Evolutionary conservation across 2,797 vertebrate genomes (phyloP).

Genomic region (Cyclopterus lumpus): DNA sequence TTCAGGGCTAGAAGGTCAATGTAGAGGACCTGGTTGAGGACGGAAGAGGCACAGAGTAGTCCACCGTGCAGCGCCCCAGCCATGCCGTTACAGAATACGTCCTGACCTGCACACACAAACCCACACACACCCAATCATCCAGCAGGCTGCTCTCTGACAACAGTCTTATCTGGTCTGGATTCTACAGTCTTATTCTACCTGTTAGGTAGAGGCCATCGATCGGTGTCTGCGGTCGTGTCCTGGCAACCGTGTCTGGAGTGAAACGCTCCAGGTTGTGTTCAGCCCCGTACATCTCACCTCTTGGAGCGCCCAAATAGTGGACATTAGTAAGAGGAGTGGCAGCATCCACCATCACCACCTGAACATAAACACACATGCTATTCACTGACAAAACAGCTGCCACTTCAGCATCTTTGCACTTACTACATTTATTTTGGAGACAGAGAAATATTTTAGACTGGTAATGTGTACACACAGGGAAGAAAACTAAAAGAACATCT

Average conservation of each 20-base stretch:
- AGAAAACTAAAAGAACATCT: not conserved
- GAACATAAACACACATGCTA: constrained; percentile 5
- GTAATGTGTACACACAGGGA: not conserved
- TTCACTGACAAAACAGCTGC: not conserved
- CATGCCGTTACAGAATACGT: constrained; percentile 85
- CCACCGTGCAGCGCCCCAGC: constrained; percentile 85
- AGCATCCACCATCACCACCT: constrained; percentile 85
- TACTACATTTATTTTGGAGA: not conserved
- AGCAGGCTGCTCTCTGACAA: not conserved
- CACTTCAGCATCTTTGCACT: not conserved
- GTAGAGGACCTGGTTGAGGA: constrained; percentile 85
- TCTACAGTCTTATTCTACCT: constrained; percentile 66
- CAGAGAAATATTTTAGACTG: not conserved
- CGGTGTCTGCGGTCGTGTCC: constrained; percentile 79
- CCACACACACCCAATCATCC: constrained; percentile 9
- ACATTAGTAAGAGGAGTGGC: constrained; percentile 84
- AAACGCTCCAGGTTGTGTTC: constrained; percentile 85
- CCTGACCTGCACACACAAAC: constrained; percentile 78
- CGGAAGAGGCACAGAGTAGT: constrained; percentile 81
- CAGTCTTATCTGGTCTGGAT: too few species aligned
- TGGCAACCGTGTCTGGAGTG: constrained; percentile 74
- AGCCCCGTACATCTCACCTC: constrained; percentile 85
- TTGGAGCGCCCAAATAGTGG: constrained; percentile 83
- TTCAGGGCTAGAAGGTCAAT: constrained; percentile 84
- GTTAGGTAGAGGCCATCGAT: constrained; percentile 86